Percentiles rank a stretch among this genome's conserved stretches.
These are phyloP conservation scores for Hyaena hyaena DNA, from an alignment of 2,113 vertebrate genomes.

Conservation along the genomic window DNA sequence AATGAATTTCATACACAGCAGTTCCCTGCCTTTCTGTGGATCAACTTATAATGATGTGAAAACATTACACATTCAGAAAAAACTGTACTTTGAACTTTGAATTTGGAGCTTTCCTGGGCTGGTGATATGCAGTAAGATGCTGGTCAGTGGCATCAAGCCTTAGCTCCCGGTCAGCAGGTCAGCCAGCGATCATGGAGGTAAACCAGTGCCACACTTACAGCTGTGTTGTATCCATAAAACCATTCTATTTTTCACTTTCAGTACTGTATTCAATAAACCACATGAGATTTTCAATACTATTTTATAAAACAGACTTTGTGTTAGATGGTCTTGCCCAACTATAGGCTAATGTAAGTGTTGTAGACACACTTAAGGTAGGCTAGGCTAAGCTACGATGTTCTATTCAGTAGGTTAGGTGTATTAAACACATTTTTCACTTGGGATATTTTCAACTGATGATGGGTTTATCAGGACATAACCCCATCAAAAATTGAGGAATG, in stretches of 20 bases:
- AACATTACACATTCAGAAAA: neutral
- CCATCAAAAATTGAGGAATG: neutral
- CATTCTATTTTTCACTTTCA: neutral
- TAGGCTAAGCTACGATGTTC: neutral
- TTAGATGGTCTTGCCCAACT: neutral
- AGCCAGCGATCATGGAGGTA: neutral
- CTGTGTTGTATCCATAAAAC: neutral
- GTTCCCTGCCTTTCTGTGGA: neutral
- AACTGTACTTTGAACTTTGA: neutral
- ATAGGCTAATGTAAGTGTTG: neutral
- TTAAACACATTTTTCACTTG: neutral
- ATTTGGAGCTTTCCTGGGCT: neutral
- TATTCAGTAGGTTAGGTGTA: neutral
- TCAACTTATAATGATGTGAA: neutral
- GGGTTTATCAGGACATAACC: neutral
- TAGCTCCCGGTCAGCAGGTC: neutral
- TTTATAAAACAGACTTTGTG: neutral
- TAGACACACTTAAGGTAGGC: neutral
- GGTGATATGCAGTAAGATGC: neutral
- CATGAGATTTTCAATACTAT: neutral
- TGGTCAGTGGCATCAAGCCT: neutral
- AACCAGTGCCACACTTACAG: neutral
- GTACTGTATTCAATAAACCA: neutral
- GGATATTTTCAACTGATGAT: neutral
- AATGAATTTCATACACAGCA: neutral